Base-by-base conservation (phyloP, 1,140 invertebrate species). In the Pseudomyrmex cubaensis region DNA sequence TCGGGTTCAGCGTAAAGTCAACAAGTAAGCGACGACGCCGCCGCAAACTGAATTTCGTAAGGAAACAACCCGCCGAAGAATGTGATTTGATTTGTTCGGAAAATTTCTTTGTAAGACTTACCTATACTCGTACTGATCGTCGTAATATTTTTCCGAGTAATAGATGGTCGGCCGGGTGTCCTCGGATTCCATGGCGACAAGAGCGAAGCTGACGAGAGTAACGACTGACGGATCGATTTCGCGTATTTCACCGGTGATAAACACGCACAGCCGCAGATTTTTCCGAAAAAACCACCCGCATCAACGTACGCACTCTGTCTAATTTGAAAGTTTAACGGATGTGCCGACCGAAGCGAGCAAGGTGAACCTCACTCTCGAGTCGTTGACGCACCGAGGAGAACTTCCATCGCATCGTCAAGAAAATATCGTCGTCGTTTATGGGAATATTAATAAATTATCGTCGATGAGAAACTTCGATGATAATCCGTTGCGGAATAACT, bases 141-240 rank as follows among this genome's bases (percentile, higher is more conserved):
- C 97, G 92, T 96, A 97, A 93, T 99, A 99, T 95, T 98, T 98
- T 80, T 98, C 97, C 0, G 98, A 98, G 94, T 99, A 99, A 91
- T 97, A 98, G 87, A 98, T 98, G n/a, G 83, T 83, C 59, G 90
- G 48, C 90, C 89, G 89, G 9, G 48, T 66, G 35, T 57, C 57
- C 22, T 48, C 7, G 9, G 44, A 52, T n/a, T 84, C 12, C 48
- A n/a, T 10, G 44, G 15, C n/a, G 25, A 54, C 56, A 13, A 13
- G 2, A 25, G 8, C 2, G 15, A 15, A 44, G 17, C 13, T 52
- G 9, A 25, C 15, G 48, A 13, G 35, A 22, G 64, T 44, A 50
- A 46, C 22, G 20, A 59, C n/a, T n/a, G 9, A 22, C 50, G 17
- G 20, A 12, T 17, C 48, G 44, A 15, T 15, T 9, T 10, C 69